Conservation (phyloP, 1,140 invertebrate species). For the Lysiphlebus fabarum region DNA sequence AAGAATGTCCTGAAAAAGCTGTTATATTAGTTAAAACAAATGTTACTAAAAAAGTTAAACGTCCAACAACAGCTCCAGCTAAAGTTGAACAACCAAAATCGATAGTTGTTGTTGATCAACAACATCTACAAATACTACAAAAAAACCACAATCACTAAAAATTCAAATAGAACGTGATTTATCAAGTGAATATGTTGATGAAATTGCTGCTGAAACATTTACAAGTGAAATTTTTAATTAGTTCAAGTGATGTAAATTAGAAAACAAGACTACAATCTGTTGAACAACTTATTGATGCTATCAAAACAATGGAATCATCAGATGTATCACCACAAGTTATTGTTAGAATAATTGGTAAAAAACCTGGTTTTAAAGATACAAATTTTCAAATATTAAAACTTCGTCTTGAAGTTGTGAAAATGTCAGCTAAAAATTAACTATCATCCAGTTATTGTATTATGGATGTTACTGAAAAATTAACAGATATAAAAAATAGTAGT, state of each 20-base stretch:
- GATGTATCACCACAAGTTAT: constrained; percentile 74
- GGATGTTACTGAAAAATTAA: constrained; percentile 82
- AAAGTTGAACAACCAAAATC: constrained; percentile 46
- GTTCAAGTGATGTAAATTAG: constrained; percentile 79
- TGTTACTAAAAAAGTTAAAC: constrained; percentile 56
- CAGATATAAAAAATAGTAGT: constrained; percentile 76
- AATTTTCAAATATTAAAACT: constrained; percentile 91
- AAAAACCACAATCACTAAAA: constrained; percentile 41
- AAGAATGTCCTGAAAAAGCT: constrained; percentile 90
- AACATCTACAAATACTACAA: constrained; percentile 45
- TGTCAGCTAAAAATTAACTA: constrained; percentile 72
- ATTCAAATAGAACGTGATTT: constrained; percentile 44
- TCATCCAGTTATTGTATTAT: constrained; percentile 72
- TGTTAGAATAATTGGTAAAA: constrained; percentile 72
- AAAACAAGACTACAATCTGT: constrained; percentile 77
- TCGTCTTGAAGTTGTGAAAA: constrained; percentile 74
- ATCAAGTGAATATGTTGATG: constrained; percentile 66
- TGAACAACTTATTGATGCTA: constrained; percentile 66
- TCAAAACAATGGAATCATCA: constrained; percentile 59
- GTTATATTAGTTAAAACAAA: constrained; percentile 75
- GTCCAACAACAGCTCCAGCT: constrained; percentile 57
- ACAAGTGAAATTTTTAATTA: constrained; percentile 62
- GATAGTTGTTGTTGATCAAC: constrained; percentile 36
- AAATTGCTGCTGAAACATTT: constrained; percentile 64
- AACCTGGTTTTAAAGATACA: constrained; percentile 88